phyloP scores from a whole-genome alignment of 2,888 invertebrate genomes.

The Ormyrus rosae region DNA sequence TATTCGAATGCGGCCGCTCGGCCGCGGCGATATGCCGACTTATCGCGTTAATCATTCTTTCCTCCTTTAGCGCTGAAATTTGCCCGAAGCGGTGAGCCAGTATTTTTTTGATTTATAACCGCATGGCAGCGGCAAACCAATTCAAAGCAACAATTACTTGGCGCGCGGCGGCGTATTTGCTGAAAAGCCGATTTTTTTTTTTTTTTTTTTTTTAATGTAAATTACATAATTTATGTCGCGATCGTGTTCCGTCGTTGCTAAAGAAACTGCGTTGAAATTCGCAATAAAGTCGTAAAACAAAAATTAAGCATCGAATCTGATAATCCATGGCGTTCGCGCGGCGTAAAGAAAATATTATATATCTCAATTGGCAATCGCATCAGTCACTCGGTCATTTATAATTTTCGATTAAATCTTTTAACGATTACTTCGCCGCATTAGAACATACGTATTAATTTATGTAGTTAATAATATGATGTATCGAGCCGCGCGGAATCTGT shows the following conservation, averaged over 20 bases:
- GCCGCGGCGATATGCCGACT: not conserved
- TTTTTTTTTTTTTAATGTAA: not conserved
- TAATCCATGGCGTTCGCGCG: too few species aligned
- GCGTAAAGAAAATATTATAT: not conserved
- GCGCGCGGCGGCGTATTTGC: not conserved
- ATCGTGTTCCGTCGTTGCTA: not conserved
- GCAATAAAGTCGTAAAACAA: constrained; percentile 9
- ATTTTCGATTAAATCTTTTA: constrained; percentile 4
- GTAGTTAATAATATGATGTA: not conserved
- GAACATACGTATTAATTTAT: constrained; percentile 1
- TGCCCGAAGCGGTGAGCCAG: not conserved
- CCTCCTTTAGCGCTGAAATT: not conserved
- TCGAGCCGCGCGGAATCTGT: not conserved
- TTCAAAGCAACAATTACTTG: not conserved
- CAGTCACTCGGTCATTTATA: constrained; percentile 5
- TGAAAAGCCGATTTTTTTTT: not conserved
- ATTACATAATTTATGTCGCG: constrained; percentile 13
- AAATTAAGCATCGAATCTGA: constrained; percentile 9
- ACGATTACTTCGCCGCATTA: not conserved
- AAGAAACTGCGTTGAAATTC: too few species aligned
- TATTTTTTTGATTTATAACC: constrained; percentile 9
- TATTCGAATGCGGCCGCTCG: not conserved
- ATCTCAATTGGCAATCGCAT: not conserved
- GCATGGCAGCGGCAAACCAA: not conserved
- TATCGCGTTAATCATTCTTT: constrained; percentile 20